Percentiles rank a stretch among this genome's conserved stretches.
phyloP scores from a whole-genome alignment of 1,140 invertebrate genomes.

The Drosophila azteca region DNA sequence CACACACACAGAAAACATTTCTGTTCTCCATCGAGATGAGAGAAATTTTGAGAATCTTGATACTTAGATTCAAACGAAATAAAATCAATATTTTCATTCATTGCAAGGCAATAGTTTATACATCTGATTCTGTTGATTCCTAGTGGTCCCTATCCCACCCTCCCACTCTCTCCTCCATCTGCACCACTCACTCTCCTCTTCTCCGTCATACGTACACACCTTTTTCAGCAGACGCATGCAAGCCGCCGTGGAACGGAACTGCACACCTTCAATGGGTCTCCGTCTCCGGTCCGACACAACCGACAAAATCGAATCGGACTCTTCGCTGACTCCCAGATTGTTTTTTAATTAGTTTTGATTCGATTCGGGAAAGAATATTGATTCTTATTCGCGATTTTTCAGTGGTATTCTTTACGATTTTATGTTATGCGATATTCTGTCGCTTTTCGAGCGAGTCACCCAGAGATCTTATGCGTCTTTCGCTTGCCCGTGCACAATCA shows the following conservation, averaged over 20 bases:
- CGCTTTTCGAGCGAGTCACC: constrained; percentile 30
- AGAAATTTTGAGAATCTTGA: constrained; percentile 58
- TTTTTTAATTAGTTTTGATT: constrained; percentile 21
- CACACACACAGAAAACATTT: constrained; percentile 37
- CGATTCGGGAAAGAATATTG: constrained; percentile 2
- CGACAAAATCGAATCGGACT: too few species aligned
- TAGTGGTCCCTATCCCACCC: constrained; percentile 3
- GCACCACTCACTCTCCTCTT: neutral
- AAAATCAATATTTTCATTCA: constrained; percentile 51
- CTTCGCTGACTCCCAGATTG: too few species aligned
- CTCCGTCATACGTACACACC: constrained; percentile 58
- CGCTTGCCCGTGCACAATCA: constrained; percentile 46
- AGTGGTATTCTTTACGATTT: constrained; percentile 35
- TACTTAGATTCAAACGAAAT: constrained; percentile 15
- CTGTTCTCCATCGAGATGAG: constrained; percentile 5
- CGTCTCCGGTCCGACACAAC: constrained; percentile 5
- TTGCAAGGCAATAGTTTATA: constrained; percentile 23
- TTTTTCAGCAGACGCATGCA: constrained; percentile 77
- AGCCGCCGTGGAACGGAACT: constrained; percentile 53
- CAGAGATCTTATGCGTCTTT: constrained; percentile 69
- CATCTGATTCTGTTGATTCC: constrained; percentile 17
- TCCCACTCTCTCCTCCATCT: neutral
- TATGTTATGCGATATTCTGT: constrained; percentile 40
- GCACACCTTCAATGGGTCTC: constrained; percentile 38
- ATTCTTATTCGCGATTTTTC: constrained; percentile 26